Percentiles rank a stretch among this genome's conserved stretches.
These are phyloP conservation scores for Odontomachus brunneus DNA, from an alignment of 1,140 invertebrate genomes.

Conservation along the genomic window DNA sequence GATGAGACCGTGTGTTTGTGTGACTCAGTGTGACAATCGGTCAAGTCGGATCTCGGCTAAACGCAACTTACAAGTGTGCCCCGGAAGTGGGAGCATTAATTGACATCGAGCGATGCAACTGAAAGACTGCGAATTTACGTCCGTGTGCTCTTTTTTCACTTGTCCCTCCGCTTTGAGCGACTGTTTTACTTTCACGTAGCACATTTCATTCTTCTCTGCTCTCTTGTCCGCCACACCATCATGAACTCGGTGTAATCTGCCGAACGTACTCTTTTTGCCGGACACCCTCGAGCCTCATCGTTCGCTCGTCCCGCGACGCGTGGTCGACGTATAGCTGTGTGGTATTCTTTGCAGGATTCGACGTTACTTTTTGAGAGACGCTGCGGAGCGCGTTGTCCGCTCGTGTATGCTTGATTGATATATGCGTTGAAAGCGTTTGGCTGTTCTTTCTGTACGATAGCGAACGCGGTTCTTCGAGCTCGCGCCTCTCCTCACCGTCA, in stretches of 20 bases:
- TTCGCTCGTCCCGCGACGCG: conserved; percentile 62
- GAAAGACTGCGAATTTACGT: conserved; percentile 51
- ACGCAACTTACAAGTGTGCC: not conserved
- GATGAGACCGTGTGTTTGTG: not conserved
- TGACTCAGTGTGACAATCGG: conserved; percentile 6
- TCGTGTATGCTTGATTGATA: conserved; percentile 66
- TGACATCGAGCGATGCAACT: not conserved
- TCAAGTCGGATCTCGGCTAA: conserved; percentile 11
- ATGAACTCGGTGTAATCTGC: not conserved
- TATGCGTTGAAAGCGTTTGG: conserved; percentile 61
- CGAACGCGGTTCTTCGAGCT: conserved; percentile 74
- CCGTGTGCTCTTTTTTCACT: conserved; percentile 2
- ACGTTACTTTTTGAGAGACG: conserved; percentile 68
- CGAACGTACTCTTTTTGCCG: conserved; percentile 5
- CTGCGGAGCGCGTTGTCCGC: conserved; percentile 69
- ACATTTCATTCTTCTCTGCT: too few relatives aligned
- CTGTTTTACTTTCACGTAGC: conserved; percentile 22
- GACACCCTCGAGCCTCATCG: conserved; percentile 21
- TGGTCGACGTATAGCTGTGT: conserved; percentile 63
- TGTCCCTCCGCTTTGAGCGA: not conserved
- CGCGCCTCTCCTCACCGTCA: conserved; percentile 34
- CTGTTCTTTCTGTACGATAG: conserved; percentile 68
- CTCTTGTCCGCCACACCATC: too few relatives aligned
- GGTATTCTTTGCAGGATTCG: conserved; percentile 57
- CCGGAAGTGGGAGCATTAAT: not conserved